Percentiles rank a stretch among this genome's conserved stretches.
phyloP scores from a whole-genome alignment of 2,797 vertebrate genomes.

The Periparus ater region DNA sequence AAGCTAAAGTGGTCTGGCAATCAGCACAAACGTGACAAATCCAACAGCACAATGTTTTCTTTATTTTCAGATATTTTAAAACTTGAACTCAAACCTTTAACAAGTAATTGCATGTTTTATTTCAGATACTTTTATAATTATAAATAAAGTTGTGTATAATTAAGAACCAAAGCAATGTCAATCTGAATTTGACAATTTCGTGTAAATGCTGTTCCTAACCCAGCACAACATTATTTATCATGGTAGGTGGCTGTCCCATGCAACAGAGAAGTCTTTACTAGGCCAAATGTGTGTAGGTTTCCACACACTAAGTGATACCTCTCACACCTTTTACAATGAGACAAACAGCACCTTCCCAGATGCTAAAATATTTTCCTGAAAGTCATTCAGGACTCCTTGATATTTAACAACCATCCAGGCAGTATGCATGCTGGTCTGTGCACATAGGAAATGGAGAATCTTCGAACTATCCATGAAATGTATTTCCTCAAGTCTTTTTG shows the following conservation, averaged over 20 bases:
- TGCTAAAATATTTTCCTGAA: neutral
- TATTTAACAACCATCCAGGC: neutral
- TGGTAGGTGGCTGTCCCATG: neutral
- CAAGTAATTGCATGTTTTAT: neutral
- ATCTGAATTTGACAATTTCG: neutral
- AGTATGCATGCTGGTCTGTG: neutral
- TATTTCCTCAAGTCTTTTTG: neutral
- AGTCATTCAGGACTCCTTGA: neutral
- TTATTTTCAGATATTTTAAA: neutral
- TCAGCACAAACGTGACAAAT: slow-evolving; percentile 4
- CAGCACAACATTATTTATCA: neutral
- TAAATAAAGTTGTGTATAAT: neutral
- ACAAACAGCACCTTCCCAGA: neutral
- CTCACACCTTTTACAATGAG: neutral
- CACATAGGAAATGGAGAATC: neutral
- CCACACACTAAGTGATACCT: neutral
- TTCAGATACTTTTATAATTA: neutral
- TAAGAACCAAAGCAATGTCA: neutral
- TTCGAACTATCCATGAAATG: neutral
- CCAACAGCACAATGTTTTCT: neutral
- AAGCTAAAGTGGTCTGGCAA: slow-evolving; percentile 62
- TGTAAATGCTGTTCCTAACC: neutral
- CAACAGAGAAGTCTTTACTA: neutral
- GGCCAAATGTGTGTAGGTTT: neutral
- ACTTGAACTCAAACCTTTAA: neutral